Evolutionary conservation across 2,888 invertebrate genomes (phyloP), one percentile per base, ranked within the genome.

Genomic region (Mamestra brassicae): DNA sequence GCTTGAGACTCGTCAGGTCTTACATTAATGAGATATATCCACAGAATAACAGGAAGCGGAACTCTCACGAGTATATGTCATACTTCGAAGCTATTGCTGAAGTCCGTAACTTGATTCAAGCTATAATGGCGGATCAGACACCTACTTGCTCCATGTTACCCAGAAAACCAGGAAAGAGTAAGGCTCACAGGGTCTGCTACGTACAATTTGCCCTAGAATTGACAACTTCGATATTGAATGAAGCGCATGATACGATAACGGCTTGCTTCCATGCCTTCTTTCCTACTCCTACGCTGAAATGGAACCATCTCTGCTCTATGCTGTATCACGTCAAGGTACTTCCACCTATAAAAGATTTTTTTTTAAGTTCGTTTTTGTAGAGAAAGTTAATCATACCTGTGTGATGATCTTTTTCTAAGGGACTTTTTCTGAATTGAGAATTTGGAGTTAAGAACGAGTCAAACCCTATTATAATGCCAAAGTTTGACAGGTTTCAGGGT

Each of bases 191-290:
- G 78, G 92, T 93, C 13, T 96, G 95, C 78, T 95, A 93, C 70
- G 95, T 96, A 15, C 95, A 95, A 86, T 93, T 95, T 66, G 97
- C 97, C 15, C 90, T 97, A 61, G 97, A 97, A 74, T 96, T 98
- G 97, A 97, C 97, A 4, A 97, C 97, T 71, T 97, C 98, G 52
- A 98, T 99, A 83, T 94, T 99, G 71, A 98, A 98, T 70, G 99
- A 99, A 93, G 99, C 99, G 74, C 99, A 99, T 86, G 97, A 97
- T 71, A 99, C 99, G 1, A 98, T 99, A 91, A 98, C 98, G 1
- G 97, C 98, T 4, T 99, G 99, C 91, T 99, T 99, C 90, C 99
- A 99, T 93, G 99, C 99, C 0, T 99, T 99, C 95, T 99, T 99
- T 94, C 99, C 99, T 0, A 99, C 99, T 0, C 98, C 98, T 0